Conservation (phyloP, 2,113 vertebrate species). For the Sphaerodactylus townsendi region DNA sequence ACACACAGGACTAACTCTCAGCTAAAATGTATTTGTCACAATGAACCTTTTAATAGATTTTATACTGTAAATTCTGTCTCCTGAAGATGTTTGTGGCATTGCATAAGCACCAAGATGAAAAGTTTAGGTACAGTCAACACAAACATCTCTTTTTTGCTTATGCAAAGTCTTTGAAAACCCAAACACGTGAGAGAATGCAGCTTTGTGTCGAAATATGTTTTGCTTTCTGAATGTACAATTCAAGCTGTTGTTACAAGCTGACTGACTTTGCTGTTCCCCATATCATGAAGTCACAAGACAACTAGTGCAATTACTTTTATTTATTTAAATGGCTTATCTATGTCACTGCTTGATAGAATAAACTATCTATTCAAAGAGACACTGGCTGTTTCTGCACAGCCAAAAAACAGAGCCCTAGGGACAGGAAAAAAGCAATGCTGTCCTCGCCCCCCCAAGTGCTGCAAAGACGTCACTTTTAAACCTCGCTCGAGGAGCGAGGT, state of each 20-base stretch:
- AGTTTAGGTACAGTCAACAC: conserved; percentile 49
- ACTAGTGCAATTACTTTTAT: too few species aligned
- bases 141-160: conserved; percentile 19
- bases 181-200: neutral
- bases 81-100: conserved; percentile 28
- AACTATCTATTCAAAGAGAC: too few species aligned
- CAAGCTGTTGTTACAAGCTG: neutral
- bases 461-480: too few species aligned
- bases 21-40: conserved; percentile 61
- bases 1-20: conserved; percentile 55
- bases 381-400: too few species aligned
- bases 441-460: too few species aligned
- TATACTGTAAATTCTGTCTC: conserved; percentile 30
- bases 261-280: too few species aligned
- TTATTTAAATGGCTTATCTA: too few species aligned
- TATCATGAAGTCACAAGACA: too few species aligned
- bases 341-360: too few species aligned
- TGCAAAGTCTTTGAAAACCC: conserved; percentile 25
- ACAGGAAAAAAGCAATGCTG: too few species aligned
- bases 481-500: too few species aligned
- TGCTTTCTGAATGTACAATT: neutral
- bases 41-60: conserved; percentile 51
- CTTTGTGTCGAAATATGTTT: neutral
- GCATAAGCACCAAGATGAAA: conserved; percentile 44
- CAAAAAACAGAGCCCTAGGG: too few species aligned